A percentile compares a stretch with the other conserved stretches of the same genome.
Evolutionary conservation across 2,797 vertebrate genomes (phyloP).

Genomic region (Margarornis squamiger): DNA sequence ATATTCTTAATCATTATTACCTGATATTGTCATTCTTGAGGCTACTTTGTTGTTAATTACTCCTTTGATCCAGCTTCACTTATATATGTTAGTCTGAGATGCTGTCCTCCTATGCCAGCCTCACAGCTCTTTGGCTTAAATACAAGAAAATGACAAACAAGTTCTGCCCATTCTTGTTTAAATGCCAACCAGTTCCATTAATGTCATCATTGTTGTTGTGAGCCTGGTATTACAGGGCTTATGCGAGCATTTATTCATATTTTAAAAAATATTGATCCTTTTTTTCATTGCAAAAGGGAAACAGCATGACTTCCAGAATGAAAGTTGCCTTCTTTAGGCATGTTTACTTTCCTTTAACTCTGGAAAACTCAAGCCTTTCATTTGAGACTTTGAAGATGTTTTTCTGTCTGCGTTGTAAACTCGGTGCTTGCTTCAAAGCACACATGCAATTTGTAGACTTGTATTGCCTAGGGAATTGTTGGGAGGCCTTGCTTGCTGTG

Average conservation of each 20-base stretch:
- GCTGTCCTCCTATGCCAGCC: background rate
- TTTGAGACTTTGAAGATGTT: background rate
- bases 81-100: background rate
- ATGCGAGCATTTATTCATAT: background rate
- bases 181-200: background rate
- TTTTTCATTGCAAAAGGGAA: background rate
- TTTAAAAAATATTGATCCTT: background rate
- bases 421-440: background rate
- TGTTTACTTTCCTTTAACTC: background rate
- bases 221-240: background rate
- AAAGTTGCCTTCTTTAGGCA: background rate
- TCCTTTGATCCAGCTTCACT: background rate
- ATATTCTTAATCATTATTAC: background rate
- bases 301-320: background rate
- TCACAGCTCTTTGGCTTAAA: background rate
- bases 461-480: background rate
- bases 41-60: background rate
- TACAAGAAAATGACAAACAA: background rate
- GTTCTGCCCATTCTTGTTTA: conserved; percentile 2
- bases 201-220: background rate
- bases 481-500: background rate
- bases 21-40: background rate
- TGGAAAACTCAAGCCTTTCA: background rate
- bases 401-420: background rate
- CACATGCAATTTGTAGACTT: background rate